Evolutionary conservation across 2,113 vertebrate genomes (phyloP).

Genomic region (Charadrius vociferus): DNA sequence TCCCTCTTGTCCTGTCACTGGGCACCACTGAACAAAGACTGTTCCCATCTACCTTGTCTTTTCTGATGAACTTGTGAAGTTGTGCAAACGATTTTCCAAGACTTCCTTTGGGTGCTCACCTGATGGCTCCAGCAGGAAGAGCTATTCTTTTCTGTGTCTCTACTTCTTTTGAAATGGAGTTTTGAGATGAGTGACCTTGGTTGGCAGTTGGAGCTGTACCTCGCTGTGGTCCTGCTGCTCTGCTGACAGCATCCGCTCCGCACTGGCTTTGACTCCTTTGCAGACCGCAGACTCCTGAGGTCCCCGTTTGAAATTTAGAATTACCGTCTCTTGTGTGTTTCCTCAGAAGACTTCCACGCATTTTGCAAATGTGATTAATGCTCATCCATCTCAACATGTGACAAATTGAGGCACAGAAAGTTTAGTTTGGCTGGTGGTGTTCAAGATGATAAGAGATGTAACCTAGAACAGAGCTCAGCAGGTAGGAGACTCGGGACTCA

Average conservation of each 20-base stretch:
- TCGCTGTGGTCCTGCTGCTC: background rate
- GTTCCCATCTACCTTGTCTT: background rate
- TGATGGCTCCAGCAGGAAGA: background rate
- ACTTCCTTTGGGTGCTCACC: background rate
- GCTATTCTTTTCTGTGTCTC: background rate
- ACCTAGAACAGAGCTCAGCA: background rate
- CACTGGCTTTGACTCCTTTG: background rate
- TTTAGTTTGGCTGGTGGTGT: background rate
- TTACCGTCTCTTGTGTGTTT: background rate
- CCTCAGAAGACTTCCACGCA: background rate
- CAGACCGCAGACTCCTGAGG: background rate
- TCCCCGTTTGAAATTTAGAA: background rate
- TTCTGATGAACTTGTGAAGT: background rate
- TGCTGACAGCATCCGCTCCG: background rate
- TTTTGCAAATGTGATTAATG: background rate
- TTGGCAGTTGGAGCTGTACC: background rate
- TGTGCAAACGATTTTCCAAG: background rate
- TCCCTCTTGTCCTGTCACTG: too few relatives aligned
- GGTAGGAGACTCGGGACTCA: accelerated
- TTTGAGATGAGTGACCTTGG: background rate
- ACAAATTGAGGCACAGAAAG: background rate
- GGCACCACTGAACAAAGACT: too few relatives aligned
- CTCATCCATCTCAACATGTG: background rate
- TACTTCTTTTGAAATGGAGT: background rate
- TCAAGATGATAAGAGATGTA: background rate